These are phyloP conservation scores for Lathronympha strigana DNA, from an alignment of 2,888 invertebrate species.

Conservation along the genomic window DNA sequence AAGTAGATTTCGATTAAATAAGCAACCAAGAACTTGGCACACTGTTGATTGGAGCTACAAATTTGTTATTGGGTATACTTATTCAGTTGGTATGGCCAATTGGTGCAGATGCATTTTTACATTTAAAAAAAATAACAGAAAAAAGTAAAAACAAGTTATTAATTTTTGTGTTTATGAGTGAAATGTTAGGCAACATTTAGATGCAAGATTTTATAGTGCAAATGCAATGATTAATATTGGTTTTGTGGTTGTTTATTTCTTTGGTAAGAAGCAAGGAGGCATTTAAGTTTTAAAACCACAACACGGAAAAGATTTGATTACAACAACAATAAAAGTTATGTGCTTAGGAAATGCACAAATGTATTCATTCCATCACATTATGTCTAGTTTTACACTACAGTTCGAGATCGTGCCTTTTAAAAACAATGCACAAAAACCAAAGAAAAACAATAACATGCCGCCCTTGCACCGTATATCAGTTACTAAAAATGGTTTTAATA, in stretches of 20 bases:
- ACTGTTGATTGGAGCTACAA: not conserved
- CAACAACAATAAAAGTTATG: conserved; percentile 7
- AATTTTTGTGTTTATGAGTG: not conserved
- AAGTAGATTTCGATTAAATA: conserved; percentile 54
- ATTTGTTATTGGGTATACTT: conserved; percentile 9
- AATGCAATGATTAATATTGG: not conserved
- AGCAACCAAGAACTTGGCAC: conserved; percentile 2
- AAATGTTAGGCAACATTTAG: not conserved
- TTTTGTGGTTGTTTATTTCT: not conserved
- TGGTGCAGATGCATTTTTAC: not conserved
- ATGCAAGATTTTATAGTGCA: not conserved
- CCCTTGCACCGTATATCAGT: conserved; percentile 9
- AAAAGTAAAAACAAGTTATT: not conserved
- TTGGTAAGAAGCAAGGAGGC: not conserved
- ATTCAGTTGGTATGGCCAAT: not conserved
- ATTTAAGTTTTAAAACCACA: conserved; percentile 2
- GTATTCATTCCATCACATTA: not conserved
- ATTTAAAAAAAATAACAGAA: not conserved
- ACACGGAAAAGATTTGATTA: not conserved
- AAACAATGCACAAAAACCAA: conserved; percentile 33
- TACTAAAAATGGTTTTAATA: not conserved
- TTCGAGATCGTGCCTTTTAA: conserved; percentile 20
- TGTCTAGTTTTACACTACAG: conserved; percentile 4
- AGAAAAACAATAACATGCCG: conserved; percentile 39
- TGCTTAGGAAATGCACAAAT: not conserved